A percentile compares a stretch with the other conserved stretches of the same genome.
phyloP scores from a whole-genome alignment of 2,888 invertebrate species.

The Plebejus argus region DNA sequence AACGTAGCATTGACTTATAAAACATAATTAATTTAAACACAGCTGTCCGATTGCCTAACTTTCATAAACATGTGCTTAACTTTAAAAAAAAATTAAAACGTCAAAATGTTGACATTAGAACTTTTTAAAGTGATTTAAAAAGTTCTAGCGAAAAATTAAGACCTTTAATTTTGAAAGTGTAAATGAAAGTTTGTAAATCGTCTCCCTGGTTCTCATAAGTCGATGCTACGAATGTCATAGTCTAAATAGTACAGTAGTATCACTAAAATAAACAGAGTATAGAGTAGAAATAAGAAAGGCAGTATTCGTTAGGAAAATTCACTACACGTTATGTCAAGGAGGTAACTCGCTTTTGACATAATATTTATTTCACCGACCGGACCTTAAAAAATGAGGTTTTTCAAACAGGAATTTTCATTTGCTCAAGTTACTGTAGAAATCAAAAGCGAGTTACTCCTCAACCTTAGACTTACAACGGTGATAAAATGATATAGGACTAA shows the following conservation, averaged over 20 bases:
- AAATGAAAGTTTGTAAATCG: no score
- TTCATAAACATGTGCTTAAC: neutral
- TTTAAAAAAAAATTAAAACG: neutral
- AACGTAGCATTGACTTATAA: neutral
- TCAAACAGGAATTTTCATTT: no score
- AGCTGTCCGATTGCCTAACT: neutral
- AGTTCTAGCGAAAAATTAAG: neutral
- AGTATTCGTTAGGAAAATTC: conserved; percentile 27
- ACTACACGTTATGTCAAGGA: neutral
- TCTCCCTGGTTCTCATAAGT: neutral
- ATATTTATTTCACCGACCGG: neutral
- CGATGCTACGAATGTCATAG: conserved; percentile 1
- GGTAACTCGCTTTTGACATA: neutral
- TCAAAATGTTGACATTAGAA: neutral
- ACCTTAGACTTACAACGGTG: neutral
- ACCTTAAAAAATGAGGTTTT: no score
- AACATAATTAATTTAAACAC: neutral
- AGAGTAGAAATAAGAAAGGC: conserved; percentile 23
- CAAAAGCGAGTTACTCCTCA: neutral
- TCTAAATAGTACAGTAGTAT: conserved; percentile 6
- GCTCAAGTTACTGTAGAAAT: neutral
- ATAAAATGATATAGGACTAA: neutral
- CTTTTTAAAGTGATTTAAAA: neutral
- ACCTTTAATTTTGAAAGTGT: neutral
- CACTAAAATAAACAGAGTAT: conserved; percentile 27